Base-by-base conservation (phyloP, 92 coral and sea anemone genomes). In the Nematostella vectensis region DNA sequence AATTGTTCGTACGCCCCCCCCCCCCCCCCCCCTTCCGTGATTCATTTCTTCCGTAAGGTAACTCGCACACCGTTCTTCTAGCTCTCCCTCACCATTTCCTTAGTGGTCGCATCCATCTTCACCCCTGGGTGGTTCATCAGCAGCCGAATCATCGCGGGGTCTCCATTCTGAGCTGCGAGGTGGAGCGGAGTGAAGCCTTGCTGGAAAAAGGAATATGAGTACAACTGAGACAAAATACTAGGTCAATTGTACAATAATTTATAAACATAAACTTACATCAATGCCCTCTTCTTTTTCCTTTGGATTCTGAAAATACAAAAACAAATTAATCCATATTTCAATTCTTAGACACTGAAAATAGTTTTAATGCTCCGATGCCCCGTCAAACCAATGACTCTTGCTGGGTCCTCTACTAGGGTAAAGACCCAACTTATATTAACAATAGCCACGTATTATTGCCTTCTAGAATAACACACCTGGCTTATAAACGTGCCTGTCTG, bases 141-240 rank as follows among this genome's bases (percentile, higher is more conserved):
- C 24, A 76, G 65, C 0, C 94, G 68, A 30, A 93, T 87, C 28
- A 83, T 61, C 16, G 71, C 77, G 21, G 72, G 83, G 71, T 93
- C 95, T 16, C 99, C 99, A 48, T 83, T 87, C 74, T 87, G 89
- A 40, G 84, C 80, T 0, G 99, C 96, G 25, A 93, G 79, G 68
- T 93, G 99, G 58, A 93, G 96, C 3, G 99, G 88, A 19, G 93
- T 93, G 31, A 72, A 87, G 22, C 99, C 99, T 57, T 70, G 67
- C 99, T 93, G 58, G 31, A 40, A 65, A 11, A 21, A 50, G 19
- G 37, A 23, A 31, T 31, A 48, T 1, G 12, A 3, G 19, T 12
- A 19, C 17, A 13, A 0, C 19, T 27, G 24, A 6, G 11, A 8
- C 18, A 9, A 9, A 22, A 10, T 45, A 4, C 51, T 45, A 45